These are phyloP conservation scores for Nephotettix cincticeps DNA, from an alignment of 1,140 invertebrate genomes.

Conservation along the genomic window DNA sequence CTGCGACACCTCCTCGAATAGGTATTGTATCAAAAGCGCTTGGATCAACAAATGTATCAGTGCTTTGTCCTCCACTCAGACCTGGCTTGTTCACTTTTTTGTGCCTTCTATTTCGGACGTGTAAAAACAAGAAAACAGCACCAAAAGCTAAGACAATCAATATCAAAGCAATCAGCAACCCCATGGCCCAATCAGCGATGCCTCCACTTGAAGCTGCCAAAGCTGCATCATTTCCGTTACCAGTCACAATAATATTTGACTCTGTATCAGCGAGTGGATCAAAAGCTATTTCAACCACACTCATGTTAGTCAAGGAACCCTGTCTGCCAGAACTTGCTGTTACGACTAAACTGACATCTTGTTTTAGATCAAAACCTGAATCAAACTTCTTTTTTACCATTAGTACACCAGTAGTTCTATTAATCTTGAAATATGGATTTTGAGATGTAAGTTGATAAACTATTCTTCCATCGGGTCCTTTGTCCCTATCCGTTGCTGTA, in stretches of 20 bases:
- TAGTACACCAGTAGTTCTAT: slow-evolving; percentile 85
- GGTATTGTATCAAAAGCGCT: slow-evolving; percentile 87
- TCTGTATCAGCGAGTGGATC: slow-evolving; percentile 64
- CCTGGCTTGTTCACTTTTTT: slow-evolving; percentile 78
- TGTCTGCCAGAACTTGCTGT: slow-evolving; percentile 85
- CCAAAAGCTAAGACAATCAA: slow-evolving; percentile 79
- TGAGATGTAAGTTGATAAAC: slow-evolving; percentile 84
- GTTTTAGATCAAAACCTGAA: slow-evolving; percentile 58
- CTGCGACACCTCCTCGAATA: slow-evolving; percentile 56
- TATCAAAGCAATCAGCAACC: slow-evolving; percentile 77
- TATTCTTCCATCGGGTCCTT: slow-evolving; percentile 86
- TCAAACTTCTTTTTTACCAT: slow-evolving; percentile 75
- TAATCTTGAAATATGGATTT: slow-evolving; percentile 87
- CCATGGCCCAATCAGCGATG: slow-evolving; percentile 82
- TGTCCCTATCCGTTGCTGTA: slow-evolving; percentile 85
- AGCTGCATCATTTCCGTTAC: slow-evolving; percentile 52
- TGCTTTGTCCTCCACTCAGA: slow-evolving; percentile 54
- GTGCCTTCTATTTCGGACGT: slow-evolving; percentile 78
- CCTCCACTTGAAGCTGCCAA: slow-evolving; percentile 59
- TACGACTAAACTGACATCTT: slow-evolving; percentile 75
- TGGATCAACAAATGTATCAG: slow-evolving; percentile 79
- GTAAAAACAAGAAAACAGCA: slow-evolving; percentile 77
- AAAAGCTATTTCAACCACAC: slow-evolving; percentile 79
- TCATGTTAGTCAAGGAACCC: slow-evolving; percentile 80
- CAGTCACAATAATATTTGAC: slow-evolving; percentile 56